Evolutionary conservation across 2,888 invertebrate genomes (phyloP), one percentile per base, ranked within the genome.

Genomic region (Drosophila peninsularis): DNA sequence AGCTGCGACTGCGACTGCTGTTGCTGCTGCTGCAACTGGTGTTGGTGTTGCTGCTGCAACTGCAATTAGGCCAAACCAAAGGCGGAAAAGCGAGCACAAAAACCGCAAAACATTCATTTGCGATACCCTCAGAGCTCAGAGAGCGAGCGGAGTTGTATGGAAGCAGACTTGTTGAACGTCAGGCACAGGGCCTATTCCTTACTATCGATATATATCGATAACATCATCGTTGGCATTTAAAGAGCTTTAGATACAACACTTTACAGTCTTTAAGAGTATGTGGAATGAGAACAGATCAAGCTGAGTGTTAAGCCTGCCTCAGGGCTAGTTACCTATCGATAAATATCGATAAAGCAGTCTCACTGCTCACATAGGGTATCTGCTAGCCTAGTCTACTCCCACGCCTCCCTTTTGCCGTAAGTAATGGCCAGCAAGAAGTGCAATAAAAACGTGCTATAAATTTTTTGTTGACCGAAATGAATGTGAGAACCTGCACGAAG

Each of bases 371-470:
- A 32, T 13, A 47, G 54, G 41, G 54, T 41, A 32, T 32, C 54
- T 32, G 19, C 1, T 6, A 19, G 39, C 14, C 14, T 5, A 5
- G 3, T 0, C 0, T 5, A 30, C 27, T 9, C 19, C 14, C 6
- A 5, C 5, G 9, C 27, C 1, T 11, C 19, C 30, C 41, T n/a
- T 13, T 17, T 5, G 36, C 61, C 54, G 69, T 68, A 82, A 82
- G 77, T 71, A 76, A 67, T 63, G 63, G 32, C 21, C 27, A 45
- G 36, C 39, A 63, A 77, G 68, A 70, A 75, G 67, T 44, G 80
- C 68, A 61, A 79, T 83, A 75, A 77, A 82, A 79, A 53, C 53
- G 62, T 55, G 55, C 71, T 45, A 80, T 84, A 78, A 86, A 84
- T 86, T 53, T 41, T 5, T 30, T 66, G 62, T 9, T 37, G 27